Evolutionary conservation across 2,797 vertebrate genomes (phyloP).

Genomic region (Pipistrellus pipistrellus): DNA sequence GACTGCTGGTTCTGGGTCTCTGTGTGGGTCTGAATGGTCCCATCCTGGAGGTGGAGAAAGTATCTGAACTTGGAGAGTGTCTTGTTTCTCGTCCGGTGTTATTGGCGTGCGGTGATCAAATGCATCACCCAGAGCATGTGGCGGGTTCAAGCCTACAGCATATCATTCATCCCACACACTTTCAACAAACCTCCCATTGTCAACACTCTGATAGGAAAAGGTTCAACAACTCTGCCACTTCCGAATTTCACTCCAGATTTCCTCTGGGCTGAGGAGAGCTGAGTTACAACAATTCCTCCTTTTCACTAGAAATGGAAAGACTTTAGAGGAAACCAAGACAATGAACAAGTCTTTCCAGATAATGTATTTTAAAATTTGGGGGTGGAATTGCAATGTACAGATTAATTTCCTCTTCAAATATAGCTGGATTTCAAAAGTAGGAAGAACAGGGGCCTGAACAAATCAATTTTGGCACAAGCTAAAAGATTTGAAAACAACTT

Average conservation of each 20-base stretch:
- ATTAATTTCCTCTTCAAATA: slow-evolving; percentile 75
- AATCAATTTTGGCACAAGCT: slow-evolving; percentile 64
- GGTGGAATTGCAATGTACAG: slow-evolving; percentile 60
- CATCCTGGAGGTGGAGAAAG: background rate
- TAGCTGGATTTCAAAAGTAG: slow-evolving; percentile 53
- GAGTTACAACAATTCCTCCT: slow-evolving; percentile 44
- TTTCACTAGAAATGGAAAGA: slow-evolving; percentile 68
- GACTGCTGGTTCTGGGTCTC: background rate
- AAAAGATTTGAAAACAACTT: slow-evolving; percentile 68
- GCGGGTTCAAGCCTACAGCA: background rate
- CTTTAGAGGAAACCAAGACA: slow-evolving; percentile 57
- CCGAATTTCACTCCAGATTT: slow-evolving; percentile 46
- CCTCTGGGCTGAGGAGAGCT: background rate
- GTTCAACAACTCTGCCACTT: slow-evolving; percentile 35
- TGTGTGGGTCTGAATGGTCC: background rate
- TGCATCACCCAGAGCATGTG: background rate
- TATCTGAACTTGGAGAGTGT: background rate
- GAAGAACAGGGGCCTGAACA: slow-evolving; percentile 65
- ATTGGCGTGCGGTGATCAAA: background rate
- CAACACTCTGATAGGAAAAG: slow-evolving; percentile 19
- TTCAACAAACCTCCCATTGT: background rate
- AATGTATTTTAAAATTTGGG: slow-evolving; percentile 49
- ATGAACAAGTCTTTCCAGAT: slow-evolving; percentile 73
- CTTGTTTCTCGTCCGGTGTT: background rate
- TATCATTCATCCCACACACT: slow-evolving; percentile 9